Evolutionary conservation across 1,140 invertebrate genomes (phyloP).

Genomic region (Calephelis nemesis): DNA sequence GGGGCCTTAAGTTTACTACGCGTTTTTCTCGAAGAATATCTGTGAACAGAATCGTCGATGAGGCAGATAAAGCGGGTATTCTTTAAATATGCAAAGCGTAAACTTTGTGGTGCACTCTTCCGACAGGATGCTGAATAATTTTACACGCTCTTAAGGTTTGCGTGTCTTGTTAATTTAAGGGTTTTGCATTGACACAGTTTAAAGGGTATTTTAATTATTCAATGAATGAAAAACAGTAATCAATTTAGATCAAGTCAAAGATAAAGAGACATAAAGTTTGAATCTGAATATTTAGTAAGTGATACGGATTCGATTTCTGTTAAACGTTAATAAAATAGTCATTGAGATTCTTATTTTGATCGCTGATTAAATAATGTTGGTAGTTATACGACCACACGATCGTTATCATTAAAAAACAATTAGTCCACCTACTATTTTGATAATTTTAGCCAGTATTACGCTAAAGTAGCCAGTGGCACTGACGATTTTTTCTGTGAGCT

Average conservation of each 20-base stretch:
- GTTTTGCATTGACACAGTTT: slow-evolving; percentile 55
- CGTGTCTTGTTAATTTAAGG: slow-evolving; percentile 68
- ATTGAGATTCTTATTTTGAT: not conserved
- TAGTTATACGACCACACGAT: too few relatives aligned
- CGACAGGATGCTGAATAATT: slow-evolving; percentile 74
- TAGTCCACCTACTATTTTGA: too few relatives aligned
- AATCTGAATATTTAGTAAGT: slow-evolving; percentile 13
- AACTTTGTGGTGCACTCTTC: slow-evolving; percentile 67
- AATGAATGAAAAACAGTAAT: slow-evolving; percentile 43
- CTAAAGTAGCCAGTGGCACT: too few relatives aligned
- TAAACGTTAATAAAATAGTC: not conserved
- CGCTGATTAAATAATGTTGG: too few relatives aligned
- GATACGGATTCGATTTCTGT: not conserved
- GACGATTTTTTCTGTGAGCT: too few relatives aligned
- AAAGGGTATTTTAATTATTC: slow-evolving; percentile 53
- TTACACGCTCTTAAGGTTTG: slow-evolving; percentile 74
- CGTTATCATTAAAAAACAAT: too few relatives aligned
- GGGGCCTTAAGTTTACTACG: slow-evolving; percentile 42
- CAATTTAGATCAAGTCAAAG: slow-evolving; percentile 34
- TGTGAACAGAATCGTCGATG: slow-evolving; percentile 65
- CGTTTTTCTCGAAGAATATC: slow-evolving; percentile 67
- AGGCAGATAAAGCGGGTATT: slow-evolving; percentile 70
- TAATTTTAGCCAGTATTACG: too few relatives aligned
- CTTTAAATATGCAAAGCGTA: slow-evolving; percentile 76
- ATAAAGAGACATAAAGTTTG: slow-evolving; percentile 23